Evolutionary conservation across 1,140 invertebrate genomes (phyloP), one percentile per base, ranked within the genome.

Genomic region (Drosophila takahashii): DNA sequence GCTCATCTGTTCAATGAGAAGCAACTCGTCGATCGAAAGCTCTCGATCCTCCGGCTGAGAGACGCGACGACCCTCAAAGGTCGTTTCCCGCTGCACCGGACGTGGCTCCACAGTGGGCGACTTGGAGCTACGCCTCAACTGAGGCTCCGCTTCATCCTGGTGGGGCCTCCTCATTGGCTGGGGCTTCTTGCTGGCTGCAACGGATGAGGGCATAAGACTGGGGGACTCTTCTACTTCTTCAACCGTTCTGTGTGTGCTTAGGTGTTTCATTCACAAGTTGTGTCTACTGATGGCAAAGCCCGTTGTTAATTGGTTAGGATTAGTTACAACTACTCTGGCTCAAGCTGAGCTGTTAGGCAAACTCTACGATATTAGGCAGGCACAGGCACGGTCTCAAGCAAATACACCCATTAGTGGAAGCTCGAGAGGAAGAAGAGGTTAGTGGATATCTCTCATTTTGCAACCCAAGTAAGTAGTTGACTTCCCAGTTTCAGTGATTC

Each of bases 1-100:
- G 3, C 39, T 66, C n/a, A 52, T 62, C 29, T 87, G 69, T 32
- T 81, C 83, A 27, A 81, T 69, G 4, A 81, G 36, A 26, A 87
- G 83, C 16, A 83, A 53, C 50, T 86, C 83, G 22, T 87, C 66
- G 37, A 86, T 72, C 1, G 29, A 37, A 9, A 57, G 6, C 10
- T 79, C 41, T 4, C 41, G 32, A 62, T 78, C 52, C 16, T 69
- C 81, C 1, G 83, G 64, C 44, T 57, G 27, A 29, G 71, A 75
- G 15, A 37, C 32, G 9, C 78, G 83, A 34, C 76, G 56, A 36
- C 47, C 80, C 56, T 90, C 85, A 22, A 86, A 90, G 5, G 80
- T 85, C 0, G 86, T 85, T 45, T 84, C 90, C 34, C 85, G 66
- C 56, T 73, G 72, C 18, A 80, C 73, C 26, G 74, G 71, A 8